phyloP scores from a whole-genome alignment of 1,140 invertebrate species.

The Subanguina moxae region DNA sequence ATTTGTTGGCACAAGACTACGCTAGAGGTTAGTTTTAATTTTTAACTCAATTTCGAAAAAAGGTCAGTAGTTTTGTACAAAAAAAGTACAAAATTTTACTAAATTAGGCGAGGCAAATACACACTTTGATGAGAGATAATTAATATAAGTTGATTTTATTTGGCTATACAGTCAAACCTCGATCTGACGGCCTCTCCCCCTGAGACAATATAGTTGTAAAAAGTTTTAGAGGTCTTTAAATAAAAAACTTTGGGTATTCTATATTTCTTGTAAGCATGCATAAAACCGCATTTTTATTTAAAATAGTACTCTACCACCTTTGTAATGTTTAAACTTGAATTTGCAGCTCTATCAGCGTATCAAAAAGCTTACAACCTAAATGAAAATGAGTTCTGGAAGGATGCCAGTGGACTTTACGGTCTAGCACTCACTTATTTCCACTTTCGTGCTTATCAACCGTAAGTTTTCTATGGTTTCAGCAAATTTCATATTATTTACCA shows the following conservation, averaged over 20 bases:
- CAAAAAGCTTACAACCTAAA: slow-evolving; percentile 38
- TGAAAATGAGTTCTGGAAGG: slow-evolving; percentile 59
- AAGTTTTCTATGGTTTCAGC: slow-evolving; percentile 63
- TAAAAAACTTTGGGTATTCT: too few relatives aligned
- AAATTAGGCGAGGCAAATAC: too few relatives aligned
- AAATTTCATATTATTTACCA: too few relatives aligned
- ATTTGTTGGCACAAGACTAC: slow-evolving; percentile 44
- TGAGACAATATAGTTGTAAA: too few relatives aligned
- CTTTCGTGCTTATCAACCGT: slow-evolving; percentile 89
- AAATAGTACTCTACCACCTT: not conserved
- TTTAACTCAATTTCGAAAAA: too few relatives aligned
- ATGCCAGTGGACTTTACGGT: slow-evolving; percentile 84
- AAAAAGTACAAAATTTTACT: too few relatives aligned
- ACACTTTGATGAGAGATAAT: too few relatives aligned
- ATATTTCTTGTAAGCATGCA: slow-evolving; percentile 8
- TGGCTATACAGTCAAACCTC: too few relatives aligned
- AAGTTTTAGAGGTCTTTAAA: too few relatives aligned
- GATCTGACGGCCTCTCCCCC: too few relatives aligned
- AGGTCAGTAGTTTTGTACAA: too few relatives aligned
- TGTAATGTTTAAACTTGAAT: not conserved
- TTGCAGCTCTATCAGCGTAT: slow-evolving; percentile 47
- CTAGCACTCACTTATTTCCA: slow-evolving; percentile 89
- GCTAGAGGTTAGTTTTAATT: slow-evolving; percentile 41
- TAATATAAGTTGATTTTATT: too few relatives aligned
- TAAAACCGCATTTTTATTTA: not conserved